Base-by-base conservation (phyloP, 2,888 invertebrate genomes). In the Entomobrya proxima region DNA sequence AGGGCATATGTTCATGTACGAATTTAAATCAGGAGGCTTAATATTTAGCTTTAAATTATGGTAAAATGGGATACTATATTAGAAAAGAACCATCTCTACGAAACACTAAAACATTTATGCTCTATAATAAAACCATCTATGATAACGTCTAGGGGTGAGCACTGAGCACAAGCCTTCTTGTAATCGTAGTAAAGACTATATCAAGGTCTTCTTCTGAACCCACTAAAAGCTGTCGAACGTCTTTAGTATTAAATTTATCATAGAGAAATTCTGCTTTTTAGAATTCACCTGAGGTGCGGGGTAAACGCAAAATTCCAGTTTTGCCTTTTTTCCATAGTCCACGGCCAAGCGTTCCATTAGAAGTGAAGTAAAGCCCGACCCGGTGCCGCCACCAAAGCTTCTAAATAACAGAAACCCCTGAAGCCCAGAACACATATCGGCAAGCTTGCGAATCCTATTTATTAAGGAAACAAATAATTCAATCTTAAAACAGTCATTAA, bases 271-370 rank as follows among this genome's bases (percentile, higher is more conserved):
- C 24, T 6, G 15, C 24, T 13, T 18, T 7, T 24, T 58, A 50
- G 4, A 50, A n/a, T n/a, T n/a, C 13, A 96, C 96, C 92, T 95
- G 96, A 67, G 97, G 97, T 15, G 97, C 96, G 5, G 97, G 97
- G 91, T 97, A 97, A 83, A 97, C 95, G n/a, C 96, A 95, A 92
- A 97, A 97, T 92, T 96, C 96, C 77, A 97, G 93, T 91, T 97
- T 97, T 91, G 96, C 96, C 91, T 97, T 97, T 92, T 97, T 97
- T 87, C 95, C 95, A 91, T 95, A 97, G 91, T 97, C 96, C 21
- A 95, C 95, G 0, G 95, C 95, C 2, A 97, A 93, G 76, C 95
- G 94, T 92, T 97, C 96, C 96, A 97, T 96, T 27, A 97, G 93
- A 64, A 97, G 93, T 0, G 97, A 96, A 0, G 96, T 96, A 92